Percentiles rank a stretch among this genome's conserved stretches.
phyloP scores from a whole-genome alignment of 2,113 vertebrate species.

The Dromaius novaehollandiae region DNA sequence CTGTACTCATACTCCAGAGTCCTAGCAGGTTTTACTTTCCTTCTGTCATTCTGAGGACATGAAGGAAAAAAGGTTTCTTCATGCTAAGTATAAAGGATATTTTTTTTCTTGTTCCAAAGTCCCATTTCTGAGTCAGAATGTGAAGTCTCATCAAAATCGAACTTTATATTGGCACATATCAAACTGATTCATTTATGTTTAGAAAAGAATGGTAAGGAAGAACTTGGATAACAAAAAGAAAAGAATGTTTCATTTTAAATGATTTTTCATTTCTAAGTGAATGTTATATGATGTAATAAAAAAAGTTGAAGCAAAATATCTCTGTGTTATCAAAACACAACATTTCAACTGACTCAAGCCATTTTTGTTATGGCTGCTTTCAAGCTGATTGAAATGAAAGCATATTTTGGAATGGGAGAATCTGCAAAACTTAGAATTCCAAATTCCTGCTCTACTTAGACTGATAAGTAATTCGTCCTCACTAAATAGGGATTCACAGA shows the following conservation, averaged over 20 bases:
- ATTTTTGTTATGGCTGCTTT: slow-evolving; percentile 61
- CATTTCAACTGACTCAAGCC: slow-evolving; percentile 16
- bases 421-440: slow-evolving; percentile 29
- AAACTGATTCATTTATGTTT: background rate
- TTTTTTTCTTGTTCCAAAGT: background rate
- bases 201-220: background rate
- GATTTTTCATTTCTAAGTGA: slow-evolving; percentile 45
- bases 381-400: slow-evolving; percentile 25
- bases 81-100: background rate
- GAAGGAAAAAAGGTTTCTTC: background rate
- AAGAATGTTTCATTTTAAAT: slow-evolving; percentile 51
- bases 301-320: slow-evolving; percentile 39
- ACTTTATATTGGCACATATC: background rate
- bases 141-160: background rate
- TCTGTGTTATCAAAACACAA: slow-evolving; percentile 53
- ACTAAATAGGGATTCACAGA: background rate
- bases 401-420: slow-evolving; percentile 26
- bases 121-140: background rate
- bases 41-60: background rate
- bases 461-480: background rate
- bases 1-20: background rate
- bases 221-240: slow-evolving; percentile 4
- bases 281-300: slow-evolving; percentile 52
- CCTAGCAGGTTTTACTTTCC: background rate
- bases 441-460: background rate